phyloP scores from a whole-genome alignment of 2,797 vertebrate species.

The Gobio occitaniae region DNA sequence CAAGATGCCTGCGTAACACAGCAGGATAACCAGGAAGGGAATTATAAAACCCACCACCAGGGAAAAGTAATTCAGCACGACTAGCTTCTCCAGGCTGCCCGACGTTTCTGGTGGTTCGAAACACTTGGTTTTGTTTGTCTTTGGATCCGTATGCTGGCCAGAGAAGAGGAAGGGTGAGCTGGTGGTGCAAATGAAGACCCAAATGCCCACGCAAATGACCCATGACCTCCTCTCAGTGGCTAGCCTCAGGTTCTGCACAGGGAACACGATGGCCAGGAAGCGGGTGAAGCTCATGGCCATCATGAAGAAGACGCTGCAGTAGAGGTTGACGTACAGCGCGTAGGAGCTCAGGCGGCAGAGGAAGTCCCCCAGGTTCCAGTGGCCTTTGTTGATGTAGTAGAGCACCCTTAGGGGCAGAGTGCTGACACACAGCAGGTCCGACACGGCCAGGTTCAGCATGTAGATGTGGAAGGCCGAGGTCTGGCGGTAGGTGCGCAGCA shows the following conservation, averaged over 20 bases:
- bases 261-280: constrained; percentile 93
- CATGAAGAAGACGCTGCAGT: constrained; percentile 96
- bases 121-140: constrained; percentile 89
- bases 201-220: constrained; percentile 81
- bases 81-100: constrained; percentile 62
- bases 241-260: constrained; percentile 85
- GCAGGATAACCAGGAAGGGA: constrained; percentile 86
- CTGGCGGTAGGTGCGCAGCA: constrained; percentile 82
- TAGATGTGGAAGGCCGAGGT: constrained; percentile 90
- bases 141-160: constrained; percentile 64
- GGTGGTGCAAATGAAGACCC: constrained; percentile 86
- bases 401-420: constrained; percentile 89
- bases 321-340: constrained; percentile 93
- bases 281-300: constrained; percentile 94
- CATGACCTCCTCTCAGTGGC: constrained; percentile 83
- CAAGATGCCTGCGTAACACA: constrained; percentile 91
- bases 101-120: constrained; percentile 84
- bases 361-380: constrained; percentile 88
- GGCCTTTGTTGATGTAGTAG: constrained; percentile 87
- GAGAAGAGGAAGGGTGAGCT: constrained; percentile 85
- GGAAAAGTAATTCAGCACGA: constrained; percentile 85
- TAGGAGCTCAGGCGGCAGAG: constrained; percentile 91
- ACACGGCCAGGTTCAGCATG: constrained; percentile 91
- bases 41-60: constrained; percentile 86
- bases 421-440: constrained; percentile 90